Conservation (phyloP, 2,113 vertebrate species). For the Labeo catla region DNA sequence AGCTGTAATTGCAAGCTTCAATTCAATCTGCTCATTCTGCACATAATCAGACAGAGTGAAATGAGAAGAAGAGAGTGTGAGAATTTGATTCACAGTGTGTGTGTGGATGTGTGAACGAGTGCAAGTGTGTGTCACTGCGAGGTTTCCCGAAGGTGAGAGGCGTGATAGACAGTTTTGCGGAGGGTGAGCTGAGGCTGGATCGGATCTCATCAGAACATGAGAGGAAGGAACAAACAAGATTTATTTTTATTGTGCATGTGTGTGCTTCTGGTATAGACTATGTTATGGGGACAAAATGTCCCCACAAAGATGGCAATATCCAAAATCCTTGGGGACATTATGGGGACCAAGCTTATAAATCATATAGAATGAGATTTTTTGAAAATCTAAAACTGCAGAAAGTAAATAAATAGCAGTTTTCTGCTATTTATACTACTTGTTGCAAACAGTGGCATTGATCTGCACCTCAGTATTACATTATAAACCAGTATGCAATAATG, state of each 20-base stretch:
- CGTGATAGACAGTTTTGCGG: conserved; percentile 6
- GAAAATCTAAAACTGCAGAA: too few relatives aligned
- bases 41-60: not conserved
- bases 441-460: too few relatives aligned
- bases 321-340: too few relatives aligned
- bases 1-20: conserved; percentile 12
- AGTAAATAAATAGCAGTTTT: too few relatives aligned
- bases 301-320: too few relatives aligned
- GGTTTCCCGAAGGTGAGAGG: not conserved
- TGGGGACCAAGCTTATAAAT: too few relatives aligned
- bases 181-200: conserved; percentile 5
- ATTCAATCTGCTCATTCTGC: conserved; percentile 6
- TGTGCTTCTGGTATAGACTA: not conserved
- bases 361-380: too few relatives aligned
- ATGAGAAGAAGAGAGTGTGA: conserved; percentile 21
- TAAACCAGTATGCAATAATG: too few relatives aligned
- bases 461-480: too few relatives aligned
- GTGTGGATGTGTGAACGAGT: not conserved
- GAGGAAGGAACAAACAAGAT: not conserved
- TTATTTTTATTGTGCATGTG: not conserved
- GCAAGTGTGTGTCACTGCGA: not conserved
- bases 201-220: not conserved
- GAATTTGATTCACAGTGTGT: conserved; percentile 27
- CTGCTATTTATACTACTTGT: too few relatives aligned
- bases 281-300: too few relatives aligned